These are phyloP conservation scores for rabbit (Oryctolagus cuniculus) DNA, from an alignment of 2,113 vertebrate species.

Conservation along the genomic window DNA sequence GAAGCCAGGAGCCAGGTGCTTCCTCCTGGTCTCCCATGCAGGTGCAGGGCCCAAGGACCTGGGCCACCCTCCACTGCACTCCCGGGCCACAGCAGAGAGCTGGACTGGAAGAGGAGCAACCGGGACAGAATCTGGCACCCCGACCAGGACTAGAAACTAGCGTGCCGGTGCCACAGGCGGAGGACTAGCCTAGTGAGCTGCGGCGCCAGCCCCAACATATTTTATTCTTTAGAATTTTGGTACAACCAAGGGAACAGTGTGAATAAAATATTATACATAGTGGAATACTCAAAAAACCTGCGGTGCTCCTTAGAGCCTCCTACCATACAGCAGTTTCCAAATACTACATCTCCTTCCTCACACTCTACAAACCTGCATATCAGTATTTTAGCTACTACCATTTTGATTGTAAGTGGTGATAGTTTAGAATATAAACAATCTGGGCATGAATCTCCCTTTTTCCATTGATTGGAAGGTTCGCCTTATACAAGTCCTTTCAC, in stretches of 20 bases:
- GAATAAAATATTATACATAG: background rate
- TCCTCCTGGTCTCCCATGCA: too few species aligned
- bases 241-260: background rate
- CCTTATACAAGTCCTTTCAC: conserved; percentile 46
- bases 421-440: background rate
- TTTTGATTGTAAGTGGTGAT: background rate
- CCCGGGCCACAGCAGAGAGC: too few species aligned
- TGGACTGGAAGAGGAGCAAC: too few species aligned
- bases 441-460: background rate
- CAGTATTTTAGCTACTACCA: background rate
- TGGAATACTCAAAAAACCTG: background rate
- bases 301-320: background rate
- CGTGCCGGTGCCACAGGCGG: too few species aligned
- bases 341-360: background rate
- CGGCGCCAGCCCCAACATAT: too few species aligned
- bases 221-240: background rate
- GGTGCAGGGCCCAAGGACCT: too few species aligned
- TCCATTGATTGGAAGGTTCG: background rate
- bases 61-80: too few species aligned
- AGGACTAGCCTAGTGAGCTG: too few species aligned
- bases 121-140: too few species aligned
- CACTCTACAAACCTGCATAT: background rate
- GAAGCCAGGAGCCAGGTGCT: too few species aligned
- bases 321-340: conserved; percentile 1
- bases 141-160: too few species aligned